Base-by-base conservation (phyloP, 2,113 vertebrate genomes). In the Perca flavescens region DNA sequence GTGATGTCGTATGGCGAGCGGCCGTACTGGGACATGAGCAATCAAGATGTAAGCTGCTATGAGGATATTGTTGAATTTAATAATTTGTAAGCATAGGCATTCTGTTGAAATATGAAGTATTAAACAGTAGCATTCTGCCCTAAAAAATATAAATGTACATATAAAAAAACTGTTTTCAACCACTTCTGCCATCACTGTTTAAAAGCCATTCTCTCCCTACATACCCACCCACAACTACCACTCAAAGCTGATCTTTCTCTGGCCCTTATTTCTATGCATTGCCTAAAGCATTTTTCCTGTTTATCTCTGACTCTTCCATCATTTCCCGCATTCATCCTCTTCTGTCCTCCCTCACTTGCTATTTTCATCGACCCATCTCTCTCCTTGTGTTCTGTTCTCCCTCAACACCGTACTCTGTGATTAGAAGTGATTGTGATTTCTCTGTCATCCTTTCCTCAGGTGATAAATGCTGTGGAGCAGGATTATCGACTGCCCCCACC, bases 11-110 rank as follows among this genome's bases (percentile, higher is more conserved):
- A 99, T 0, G 98, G 98, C 60, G 98, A 99, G 84, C 94, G 98
- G 74, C 98, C 98, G 4, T 99, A 99, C 94, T 99, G 98, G 98
- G 98, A 99, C 95, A 99, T 99, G 98, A 98, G 97, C 94, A 99
- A 99, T 96, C 98, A 99, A 92, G 98, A 99, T 12, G 98, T 99
- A 92, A 97, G 98, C 94, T 52, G 10, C 31, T 28, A 36, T 28
- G 0, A 78, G 15, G 3, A 36, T 25, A 25, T 40, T 74, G 57
- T 15, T 36, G 16, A 1, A 11, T 31, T 49, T 67, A 19, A 34
- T 63, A 8, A 43, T 52, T n/a, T 49, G 6, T 12, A 63, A 57
- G 13, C 61, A 15, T 6, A 46, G 6, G 2, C 36, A 31, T n/a
- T 49, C 0, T 34, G 3, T 16, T 67, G 5, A 40, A 67, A 67